Conservation (phyloP, 2,797 vertebrate genomes). For the Tolypeutes matacus region DNA sequence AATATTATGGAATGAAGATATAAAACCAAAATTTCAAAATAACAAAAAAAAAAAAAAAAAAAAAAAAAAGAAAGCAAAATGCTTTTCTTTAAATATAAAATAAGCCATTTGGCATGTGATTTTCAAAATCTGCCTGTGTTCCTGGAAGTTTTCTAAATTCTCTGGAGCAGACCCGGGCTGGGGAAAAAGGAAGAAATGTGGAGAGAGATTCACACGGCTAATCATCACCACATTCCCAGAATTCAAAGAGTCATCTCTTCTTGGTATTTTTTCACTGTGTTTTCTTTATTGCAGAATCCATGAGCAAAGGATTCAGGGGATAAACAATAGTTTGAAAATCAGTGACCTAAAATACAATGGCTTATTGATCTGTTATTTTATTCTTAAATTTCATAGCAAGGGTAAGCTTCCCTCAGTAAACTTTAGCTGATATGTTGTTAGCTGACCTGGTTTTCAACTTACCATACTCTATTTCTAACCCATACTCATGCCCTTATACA, state of each 20-base stretch:
- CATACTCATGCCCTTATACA: background rate
- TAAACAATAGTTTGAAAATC: constrained; percentile 47
- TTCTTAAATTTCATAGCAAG: constrained; percentile 28
- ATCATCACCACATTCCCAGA: background rate
- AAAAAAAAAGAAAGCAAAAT: constrained; percentile 38
- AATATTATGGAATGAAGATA: background rate
- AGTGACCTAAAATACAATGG: background rate
- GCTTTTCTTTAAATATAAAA: background rate
- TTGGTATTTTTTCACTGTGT: background rate
- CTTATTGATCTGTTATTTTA: background rate
- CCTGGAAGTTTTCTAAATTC: background rate
- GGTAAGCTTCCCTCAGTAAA: background rate
- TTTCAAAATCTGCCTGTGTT: background rate
- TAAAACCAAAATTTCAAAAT: background rate
- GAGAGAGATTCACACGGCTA: background rate
- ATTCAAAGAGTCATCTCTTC: background rate
- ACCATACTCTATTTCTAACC: background rate
- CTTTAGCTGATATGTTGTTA: background rate
- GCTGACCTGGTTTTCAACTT: background rate
- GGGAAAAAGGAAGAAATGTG: background rate
- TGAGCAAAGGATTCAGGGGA: constrained; percentile 34
- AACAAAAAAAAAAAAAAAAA: constrained; percentile 24
- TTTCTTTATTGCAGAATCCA: background rate
- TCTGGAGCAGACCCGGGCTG: background rate
- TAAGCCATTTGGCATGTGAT: background rate